Conservation (phyloP, 1,140 invertebrate species). For the Drosophila erecta region DNA sequence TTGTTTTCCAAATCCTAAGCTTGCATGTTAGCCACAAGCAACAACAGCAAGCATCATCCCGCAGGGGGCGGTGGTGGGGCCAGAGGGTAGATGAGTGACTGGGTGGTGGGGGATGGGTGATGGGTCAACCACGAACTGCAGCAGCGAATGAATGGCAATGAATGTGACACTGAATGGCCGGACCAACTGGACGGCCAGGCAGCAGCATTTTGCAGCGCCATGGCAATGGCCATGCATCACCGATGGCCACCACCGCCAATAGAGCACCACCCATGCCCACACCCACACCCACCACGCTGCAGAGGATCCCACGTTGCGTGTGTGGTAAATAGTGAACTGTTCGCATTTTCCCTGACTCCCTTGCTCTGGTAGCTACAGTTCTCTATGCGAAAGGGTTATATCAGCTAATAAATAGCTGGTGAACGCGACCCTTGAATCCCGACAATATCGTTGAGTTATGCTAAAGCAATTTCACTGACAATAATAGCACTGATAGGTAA, state of each 20-base stretch:
- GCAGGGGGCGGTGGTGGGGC: not conserved
- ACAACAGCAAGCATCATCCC: constrained; percentile 46
- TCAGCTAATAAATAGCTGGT: not conserved
- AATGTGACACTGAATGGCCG: constrained; percentile 72
- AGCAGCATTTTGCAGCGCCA: constrained; percentile 70
- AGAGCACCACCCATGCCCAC: constrained; percentile 8
- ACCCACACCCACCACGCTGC: constrained; percentile 5
- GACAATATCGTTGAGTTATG: not conserved
- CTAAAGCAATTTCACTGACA: fast-evolving
- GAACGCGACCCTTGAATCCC: not conserved
- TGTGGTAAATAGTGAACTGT: constrained; percentile 75
- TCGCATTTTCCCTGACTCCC: constrained; percentile 37
- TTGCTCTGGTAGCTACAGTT: constrained; percentile 18
- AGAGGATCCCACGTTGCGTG: constrained; percentile 54
- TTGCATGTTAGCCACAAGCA: constrained; percentile 77
- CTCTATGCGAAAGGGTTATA: constrained; percentile 2
- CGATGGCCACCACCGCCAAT: constrained; percentile 30
- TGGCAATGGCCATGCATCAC: constrained; percentile 67
- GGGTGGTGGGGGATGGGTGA: not conserved
- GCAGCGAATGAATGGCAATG: constrained; percentile 77
- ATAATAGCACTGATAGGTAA: not conserved
- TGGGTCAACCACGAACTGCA: constrained; percentile 65
- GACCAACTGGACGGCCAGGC: constrained; percentile 28
- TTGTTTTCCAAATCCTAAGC: constrained; percentile 81
- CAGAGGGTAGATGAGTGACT: not conserved